A percentile compares a stretch with the other conserved stretches of the same genome.
Conservation (phyloP, 2,888 invertebrate species). For the Leucophenga montana region DNA sequence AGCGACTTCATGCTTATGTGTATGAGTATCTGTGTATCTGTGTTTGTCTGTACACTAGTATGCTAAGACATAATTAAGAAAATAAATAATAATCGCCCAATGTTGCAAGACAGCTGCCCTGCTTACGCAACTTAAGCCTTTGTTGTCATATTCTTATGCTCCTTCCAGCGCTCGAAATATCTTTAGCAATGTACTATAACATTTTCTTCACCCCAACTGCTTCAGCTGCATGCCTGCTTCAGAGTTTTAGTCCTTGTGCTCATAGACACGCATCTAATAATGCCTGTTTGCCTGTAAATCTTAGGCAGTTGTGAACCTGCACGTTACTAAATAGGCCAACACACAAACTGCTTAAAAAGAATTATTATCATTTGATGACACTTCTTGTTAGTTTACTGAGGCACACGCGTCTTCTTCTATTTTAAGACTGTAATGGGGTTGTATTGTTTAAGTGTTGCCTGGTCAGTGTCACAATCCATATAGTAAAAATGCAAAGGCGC, state of each 20-base stretch:
- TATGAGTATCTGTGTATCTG: slow-evolving; percentile 8
- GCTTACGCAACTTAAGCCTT: slow-evolving; percentile 51
- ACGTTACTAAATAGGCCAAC: slow-evolving; percentile 3
- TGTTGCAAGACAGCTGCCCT: slow-evolving; percentile 41
- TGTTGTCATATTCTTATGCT: slow-evolving; percentile 58
- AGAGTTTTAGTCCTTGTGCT: neutral
- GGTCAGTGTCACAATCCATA: neutral
- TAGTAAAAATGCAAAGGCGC: slow-evolving; percentile 24
- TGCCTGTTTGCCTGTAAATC: slow-evolving; percentile 46
- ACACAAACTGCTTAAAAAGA: slow-evolving; percentile 44
- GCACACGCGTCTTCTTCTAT: slow-evolving; percentile 4
- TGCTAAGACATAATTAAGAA: slow-evolving; percentile 68
- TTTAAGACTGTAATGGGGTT: slow-evolving; percentile 33
- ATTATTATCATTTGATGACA: slow-evolving; percentile 57
- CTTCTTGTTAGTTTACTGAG: slow-evolving; percentile 34
- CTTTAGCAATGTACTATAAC: slow-evolving; percentile 44
- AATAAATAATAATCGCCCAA: slow-evolving; percentile 68
- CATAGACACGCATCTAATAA: slow-evolving; percentile 21
- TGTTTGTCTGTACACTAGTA: slow-evolving; percentile 32
- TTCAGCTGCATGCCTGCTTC: slow-evolving; percentile 16
- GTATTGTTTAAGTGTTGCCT: slow-evolving; percentile 25
- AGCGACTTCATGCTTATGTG: neutral
- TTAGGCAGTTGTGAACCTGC: slow-evolving; percentile 28
- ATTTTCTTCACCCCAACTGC: neutral
- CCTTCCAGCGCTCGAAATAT: slow-evolving; percentile 46